Evolutionary conservation across 1,140 invertebrate species (phyloP), one percentile per base, ranked within the genome.

Genomic region (Achroia grisella): DNA sequence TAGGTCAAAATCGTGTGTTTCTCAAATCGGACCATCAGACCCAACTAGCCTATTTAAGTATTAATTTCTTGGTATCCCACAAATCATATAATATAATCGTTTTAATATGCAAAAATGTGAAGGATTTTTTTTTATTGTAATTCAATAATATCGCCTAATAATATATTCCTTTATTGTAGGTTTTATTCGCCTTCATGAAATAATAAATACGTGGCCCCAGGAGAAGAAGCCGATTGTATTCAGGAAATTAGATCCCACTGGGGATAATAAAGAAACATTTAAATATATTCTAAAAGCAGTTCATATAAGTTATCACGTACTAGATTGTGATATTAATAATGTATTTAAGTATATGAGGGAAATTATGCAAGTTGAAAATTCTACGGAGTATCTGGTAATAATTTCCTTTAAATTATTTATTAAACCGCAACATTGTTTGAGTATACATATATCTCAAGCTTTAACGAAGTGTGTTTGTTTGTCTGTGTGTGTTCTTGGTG

Each of bases 101-200:
- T n/a, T n/a, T n/a, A n/a, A n/a, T n/a, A n/a, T n/a, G n/a, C n/a
- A n/a, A n/a, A n/a, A n/a, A n/a, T n/a, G n/a, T n/a, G n/a, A n/a
- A n/a, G n/a, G n/a, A n/a, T n/a, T n/a, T n/a, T n/a, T n/a, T n/a
- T n/a, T n/a, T n/a, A n/a, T n/a, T n/a, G n/a, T n/a, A n/a, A n/a
- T n/a, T n/a, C n/a, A n/a, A n/a, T n/a, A n/a, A 13, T 14, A 15
- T 11, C 10, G 14, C 4, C 31, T 31, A 15, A 10, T 10, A 31
- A 32, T 41, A n/a, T 15, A 5, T n/a, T 44, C 10, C 43, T 48
- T 11, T 12, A 6, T 14, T 53, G 2, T 64, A 84, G 80, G 78
- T 62, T 81, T 84, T 32, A 52, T 82, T 35, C 76, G 80, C 15
- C 62, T 80, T 23, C 74, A 80, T 61, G 76, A 84, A 61, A 50